A percentile compares a stretch with the other conserved stretches of the same genome.
Evolutionary conservation across 1,140 invertebrate genomes (phyloP).

Genomic region (Agrypnia vestita): DNA sequence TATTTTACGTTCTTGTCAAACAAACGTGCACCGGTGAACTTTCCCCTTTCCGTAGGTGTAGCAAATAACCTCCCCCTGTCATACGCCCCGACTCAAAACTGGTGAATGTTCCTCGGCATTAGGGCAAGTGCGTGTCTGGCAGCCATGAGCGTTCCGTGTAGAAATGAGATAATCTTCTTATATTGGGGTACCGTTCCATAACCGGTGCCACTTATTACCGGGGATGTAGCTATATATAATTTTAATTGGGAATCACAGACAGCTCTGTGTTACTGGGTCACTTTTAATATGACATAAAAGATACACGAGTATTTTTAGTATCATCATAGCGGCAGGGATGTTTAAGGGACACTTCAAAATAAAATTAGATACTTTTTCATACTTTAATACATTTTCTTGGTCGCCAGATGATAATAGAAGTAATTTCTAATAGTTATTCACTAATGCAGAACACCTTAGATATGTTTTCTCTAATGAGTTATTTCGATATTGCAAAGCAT

Average conservation of each 20-base stretch:
- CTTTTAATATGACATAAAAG: slow-evolving; percentile 23
- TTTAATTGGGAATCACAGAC: slow-evolving; percentile 35
- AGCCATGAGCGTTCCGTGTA: slow-evolving; percentile 48
- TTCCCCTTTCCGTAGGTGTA: no score
- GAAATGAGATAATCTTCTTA: slow-evolving; percentile 60
- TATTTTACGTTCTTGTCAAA: no score
- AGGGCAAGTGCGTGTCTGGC: slow-evolving; percentile 47
- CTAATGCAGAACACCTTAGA: no score
- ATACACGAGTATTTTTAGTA: slow-evolving; percentile 11
- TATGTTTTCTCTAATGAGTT: no score
- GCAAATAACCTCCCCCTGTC: no score
- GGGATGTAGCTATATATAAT: slow-evolving; percentile 40
- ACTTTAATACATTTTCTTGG: no score
- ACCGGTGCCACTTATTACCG: slow-evolving; percentile 31
- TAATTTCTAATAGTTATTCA: no score
- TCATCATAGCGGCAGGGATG: not conserved
- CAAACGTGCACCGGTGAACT: no score
- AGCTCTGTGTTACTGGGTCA: slow-evolving; percentile 60
- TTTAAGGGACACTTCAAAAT: no score
- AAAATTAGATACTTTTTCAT: no score
- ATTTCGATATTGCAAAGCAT: no score
- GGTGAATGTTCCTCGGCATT: not conserved
- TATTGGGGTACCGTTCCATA: slow-evolving; percentile 7
- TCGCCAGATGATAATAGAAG: no score
- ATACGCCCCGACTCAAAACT: not conserved